phyloP scores from a whole-genome alignment of 2,113 vertebrate species.

The Artemisiospiza belli region DNA sequence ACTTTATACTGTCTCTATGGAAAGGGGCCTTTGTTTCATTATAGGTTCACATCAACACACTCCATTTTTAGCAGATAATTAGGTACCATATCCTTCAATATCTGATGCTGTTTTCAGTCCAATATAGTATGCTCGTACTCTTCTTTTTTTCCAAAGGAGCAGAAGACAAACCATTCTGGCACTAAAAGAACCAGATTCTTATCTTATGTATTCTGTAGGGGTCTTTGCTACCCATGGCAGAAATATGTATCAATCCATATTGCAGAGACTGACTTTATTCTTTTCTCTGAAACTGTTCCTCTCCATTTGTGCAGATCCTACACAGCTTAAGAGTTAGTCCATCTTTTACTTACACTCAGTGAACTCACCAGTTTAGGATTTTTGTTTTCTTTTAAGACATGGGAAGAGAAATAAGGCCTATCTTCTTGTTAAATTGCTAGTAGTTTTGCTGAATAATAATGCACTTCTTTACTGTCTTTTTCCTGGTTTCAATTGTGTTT shows the following conservation, averaged over 20 bases:
- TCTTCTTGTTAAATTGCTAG: neutral
- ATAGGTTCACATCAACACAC: neutral
- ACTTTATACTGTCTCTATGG: neutral
- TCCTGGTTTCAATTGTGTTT: neutral
- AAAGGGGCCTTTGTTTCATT: neutral
- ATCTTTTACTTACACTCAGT: neutral
- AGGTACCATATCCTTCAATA: neutral
- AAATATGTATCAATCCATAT: neutral
- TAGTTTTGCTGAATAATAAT: neutral
- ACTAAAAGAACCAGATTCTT: neutral
- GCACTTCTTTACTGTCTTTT: neutral
- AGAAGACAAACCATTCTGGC: neutral
- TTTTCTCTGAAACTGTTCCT: neutral
- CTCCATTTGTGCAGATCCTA: neutral
- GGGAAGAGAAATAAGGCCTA: neutral
- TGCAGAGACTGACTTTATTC: neutral
- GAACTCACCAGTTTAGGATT: neutral
- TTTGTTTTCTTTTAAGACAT: neutral
- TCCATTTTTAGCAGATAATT: neutral
- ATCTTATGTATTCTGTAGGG: neutral
- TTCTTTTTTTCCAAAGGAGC: neutral
- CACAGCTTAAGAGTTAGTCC: neutral
- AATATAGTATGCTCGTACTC: neutral
- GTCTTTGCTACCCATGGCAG: neutral
- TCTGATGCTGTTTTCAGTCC: neutral